phyloP scores from a whole-genome alignment of 2,888 invertebrate genomes.

The Eretmocerus hayati region DNA sequence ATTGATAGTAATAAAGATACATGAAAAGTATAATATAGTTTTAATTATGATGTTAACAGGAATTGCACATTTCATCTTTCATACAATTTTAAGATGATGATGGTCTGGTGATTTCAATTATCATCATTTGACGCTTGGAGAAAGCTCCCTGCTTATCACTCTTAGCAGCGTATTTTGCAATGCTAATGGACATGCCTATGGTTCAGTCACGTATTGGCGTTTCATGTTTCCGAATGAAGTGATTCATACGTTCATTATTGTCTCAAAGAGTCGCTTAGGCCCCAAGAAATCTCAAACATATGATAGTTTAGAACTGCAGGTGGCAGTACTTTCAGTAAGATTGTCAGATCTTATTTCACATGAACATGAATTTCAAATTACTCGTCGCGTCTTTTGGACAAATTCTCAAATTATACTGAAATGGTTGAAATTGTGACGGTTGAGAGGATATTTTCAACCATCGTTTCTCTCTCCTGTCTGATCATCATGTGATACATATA shows the following conservation, averaged over 20 bases:
- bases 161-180: neutral
- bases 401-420: neutral
- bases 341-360: neutral
- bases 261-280: neutral
- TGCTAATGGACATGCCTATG: slow-evolving; percentile 25
- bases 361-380: neutral
- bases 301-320: slow-evolving; percentile 1
- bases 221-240: neutral
- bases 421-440: no score
- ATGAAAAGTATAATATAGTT: no score
- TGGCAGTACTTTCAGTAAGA: neutral
- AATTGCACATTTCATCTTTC: no score
- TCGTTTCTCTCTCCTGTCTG: no score
- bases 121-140: no score
- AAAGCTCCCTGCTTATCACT: no score
- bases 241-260: neutral
- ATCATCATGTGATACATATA: no score
- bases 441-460: no score
- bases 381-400: neutral
- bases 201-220: slow-evolving; percentile 23
- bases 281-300: neutral
- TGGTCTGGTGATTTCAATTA: no score
- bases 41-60: no score
- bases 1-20: no score
- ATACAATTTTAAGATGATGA: no score